Evolutionary conservation across 2,797 vertebrate species (phyloP), one percentile per base, ranked within the genome.

Genomic region (Mormyrops attenuatus): DNA sequence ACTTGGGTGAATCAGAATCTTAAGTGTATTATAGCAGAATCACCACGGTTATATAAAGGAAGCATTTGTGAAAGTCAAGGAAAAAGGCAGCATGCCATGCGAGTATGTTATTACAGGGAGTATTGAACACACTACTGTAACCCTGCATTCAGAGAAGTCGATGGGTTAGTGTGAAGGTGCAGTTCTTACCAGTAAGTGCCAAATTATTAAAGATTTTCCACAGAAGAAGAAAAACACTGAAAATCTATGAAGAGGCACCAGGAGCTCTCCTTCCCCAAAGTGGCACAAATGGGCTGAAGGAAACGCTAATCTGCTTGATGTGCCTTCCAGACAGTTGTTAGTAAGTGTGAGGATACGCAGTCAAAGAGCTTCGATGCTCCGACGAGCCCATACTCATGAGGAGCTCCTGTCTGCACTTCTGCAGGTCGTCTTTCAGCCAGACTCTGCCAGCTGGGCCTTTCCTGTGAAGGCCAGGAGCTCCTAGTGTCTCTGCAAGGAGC

Each of bases 251-350:
- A 82, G 77, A n/a, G 77, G 73, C 77, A 7, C 41, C 0, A 17
- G 50, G 30, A 41, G 30, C 0, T n/a, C 26, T 1, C 44, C 13
- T 49, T 63, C 53, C n/a, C 41, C 4, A 38, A 85, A 82, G 53
- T 13, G 3, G 38, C 11, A 7, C 41, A 15, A 41, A 50, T 30
- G 38, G 55, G 52, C 73, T 34, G 34, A 53, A 57, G 88, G 49
- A 53, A 47, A 82, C 34, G n/a, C 88, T 88, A 88, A 88, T 88
- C 63, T 82, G 88, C 53, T 50, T 89, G 50, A 55, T 77, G 34
- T 63, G 41, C 26, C 13, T 77, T 22, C 80, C 50, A 57, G 77
- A 41, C 77, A 30, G 22, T 6, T 55, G 82, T 20, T 47, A 89
- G 41, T 49, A 63, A 47, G 57, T 34, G 41, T 44, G 52, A 20